Percentiles rank a stretch among this genome's conserved stretches.
Conservation (phyloP, 2,888 invertebrate species). For the Hypercompe scribonia region DNA sequence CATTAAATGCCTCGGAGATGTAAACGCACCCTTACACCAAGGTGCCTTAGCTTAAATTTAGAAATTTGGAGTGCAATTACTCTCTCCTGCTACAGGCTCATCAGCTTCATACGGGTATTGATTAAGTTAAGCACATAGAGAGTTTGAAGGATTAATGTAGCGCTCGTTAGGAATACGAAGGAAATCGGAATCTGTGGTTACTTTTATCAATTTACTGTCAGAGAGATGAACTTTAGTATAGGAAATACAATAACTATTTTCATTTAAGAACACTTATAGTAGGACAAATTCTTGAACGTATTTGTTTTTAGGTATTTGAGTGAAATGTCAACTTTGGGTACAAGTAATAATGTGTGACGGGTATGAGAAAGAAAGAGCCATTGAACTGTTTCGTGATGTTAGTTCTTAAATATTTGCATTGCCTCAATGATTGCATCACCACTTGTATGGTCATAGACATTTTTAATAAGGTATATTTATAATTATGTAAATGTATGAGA, state of each 20-base stretch:
- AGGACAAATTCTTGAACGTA: neutral
- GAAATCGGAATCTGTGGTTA: conserved; percentile 31
- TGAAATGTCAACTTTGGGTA: too few relatives aligned
- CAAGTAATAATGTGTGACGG: neutral
- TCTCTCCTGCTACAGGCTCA: conserved; percentile 37
- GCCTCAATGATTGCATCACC: neutral
- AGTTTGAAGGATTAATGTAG: conserved; percentile 50
- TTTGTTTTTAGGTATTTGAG: neutral
- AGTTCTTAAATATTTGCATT: neutral
- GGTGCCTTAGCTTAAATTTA: conserved; percentile 69
- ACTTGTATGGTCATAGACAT: too few relatives aligned
- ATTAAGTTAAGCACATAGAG: conserved; percentile 59
- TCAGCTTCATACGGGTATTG: conserved; percentile 56
- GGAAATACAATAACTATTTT: neutral
- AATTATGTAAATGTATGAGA: neutral
- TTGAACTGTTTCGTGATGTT: neutral
- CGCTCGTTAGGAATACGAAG: conserved; percentile 38
- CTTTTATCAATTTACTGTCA: conserved; percentile 22
- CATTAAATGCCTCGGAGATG: conserved; percentile 76
- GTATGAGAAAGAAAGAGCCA: neutral
- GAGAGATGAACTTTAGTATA: neutral
- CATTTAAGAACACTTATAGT: neutral
- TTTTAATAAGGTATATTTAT: too few relatives aligned
- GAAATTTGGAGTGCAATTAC: conserved; percentile 70
- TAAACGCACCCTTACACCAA: conserved; percentile 59